Conservation (phyloP, 1,140 invertebrate species). For the Luehdorfia chinensis region DNA sequence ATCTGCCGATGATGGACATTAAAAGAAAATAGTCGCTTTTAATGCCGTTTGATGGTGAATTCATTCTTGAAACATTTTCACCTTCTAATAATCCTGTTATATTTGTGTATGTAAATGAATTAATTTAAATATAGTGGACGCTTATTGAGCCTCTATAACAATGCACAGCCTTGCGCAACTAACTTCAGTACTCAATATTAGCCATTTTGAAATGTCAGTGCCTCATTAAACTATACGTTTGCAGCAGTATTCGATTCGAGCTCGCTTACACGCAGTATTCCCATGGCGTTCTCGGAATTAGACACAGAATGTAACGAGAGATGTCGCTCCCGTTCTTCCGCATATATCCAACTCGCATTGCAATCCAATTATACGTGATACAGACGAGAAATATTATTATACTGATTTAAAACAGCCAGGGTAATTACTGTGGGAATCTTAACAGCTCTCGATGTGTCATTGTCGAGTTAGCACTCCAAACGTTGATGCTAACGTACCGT, state of each 20-base stretch:
- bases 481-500: slow-evolving; percentile 8
- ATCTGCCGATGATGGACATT: too few species aligned
- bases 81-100: too few species aligned
- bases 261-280: slow-evolving; percentile 33
- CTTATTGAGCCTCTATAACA: too few species aligned
- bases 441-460: slow-evolving; percentile 24
- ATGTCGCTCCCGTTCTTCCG: slow-evolving; percentile 61
- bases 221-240: background rate
- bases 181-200: too few species aligned
- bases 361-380: slow-evolving; percentile 71
- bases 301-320: slow-evolving; percentile 68
- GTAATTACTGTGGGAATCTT: slow-evolving; percentile 66
- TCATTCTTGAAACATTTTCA: too few species aligned
- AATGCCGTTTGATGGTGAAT: too few species aligned
- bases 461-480: slow-evolving; percentile 6
- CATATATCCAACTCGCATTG: slow-evolving; percentile 64
- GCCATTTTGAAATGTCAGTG: background rate
- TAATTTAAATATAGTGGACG: too few species aligned
- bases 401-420: slow-evolving; percentile 42
- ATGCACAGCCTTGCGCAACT: too few species aligned
- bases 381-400: slow-evolving; percentile 60
- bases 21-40: too few species aligned
- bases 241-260: slow-evolving; percentile 3
- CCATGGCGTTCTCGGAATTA: slow-evolving; percentile 69
- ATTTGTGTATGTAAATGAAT: too few species aligned